Base-by-base conservation (phyloP, 2,113 vertebrate genomes). In the Solea senegalensis region DNA sequence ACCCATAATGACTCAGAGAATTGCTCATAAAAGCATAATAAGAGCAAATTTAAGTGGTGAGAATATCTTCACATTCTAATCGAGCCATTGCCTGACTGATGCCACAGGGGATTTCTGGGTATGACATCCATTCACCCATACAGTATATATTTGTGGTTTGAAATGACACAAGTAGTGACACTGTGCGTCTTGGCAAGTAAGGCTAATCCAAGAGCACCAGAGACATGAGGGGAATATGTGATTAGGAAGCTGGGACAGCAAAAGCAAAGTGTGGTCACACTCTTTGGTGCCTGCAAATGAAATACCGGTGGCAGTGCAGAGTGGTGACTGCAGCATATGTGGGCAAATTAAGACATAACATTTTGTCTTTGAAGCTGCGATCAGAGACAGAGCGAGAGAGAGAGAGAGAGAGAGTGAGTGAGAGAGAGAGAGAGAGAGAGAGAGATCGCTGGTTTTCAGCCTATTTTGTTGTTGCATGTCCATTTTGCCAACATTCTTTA, bases 21-120 rank as follows among this genome's bases (percentile, higher is more conserved):
- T 72, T 80, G 74, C 76, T 88, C 74, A 80, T 85, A 86, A 82
- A 85, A 78, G 74, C 56, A 77, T 74, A 72, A 84, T 77, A 85
- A 80, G 67, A 78, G 66, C 48, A 69, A 50, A 82, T 78, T 66
- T 74, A 80, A 72, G 27, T 60, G 65, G n/a, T 46, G 54, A 45
- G 52, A 34, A 34, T 34, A 34, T 34, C 34, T 6, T 34, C 5
- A 34, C 53, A 62, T 80, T 77, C 68, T 26, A 44, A 39, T 65
- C 44, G 50, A 62, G 67, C 51, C 60, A 10, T 12, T 44, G 61
- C 13, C 53, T 63, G 57, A 9, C 28, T 16, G 48, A 68, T 34
- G 26, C 41, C 69, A 64, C 44, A 44, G 53, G 55, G 65, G 64
- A 60, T 52, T 15, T 46, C 39, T 65, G 70, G 14, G 13, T 14